A percentile compares a stretch with the other conserved stretches of the same genome.
phyloP scores from a whole-genome alignment of 2,797 vertebrate species.

The Leptodactylus fallax region DNA sequence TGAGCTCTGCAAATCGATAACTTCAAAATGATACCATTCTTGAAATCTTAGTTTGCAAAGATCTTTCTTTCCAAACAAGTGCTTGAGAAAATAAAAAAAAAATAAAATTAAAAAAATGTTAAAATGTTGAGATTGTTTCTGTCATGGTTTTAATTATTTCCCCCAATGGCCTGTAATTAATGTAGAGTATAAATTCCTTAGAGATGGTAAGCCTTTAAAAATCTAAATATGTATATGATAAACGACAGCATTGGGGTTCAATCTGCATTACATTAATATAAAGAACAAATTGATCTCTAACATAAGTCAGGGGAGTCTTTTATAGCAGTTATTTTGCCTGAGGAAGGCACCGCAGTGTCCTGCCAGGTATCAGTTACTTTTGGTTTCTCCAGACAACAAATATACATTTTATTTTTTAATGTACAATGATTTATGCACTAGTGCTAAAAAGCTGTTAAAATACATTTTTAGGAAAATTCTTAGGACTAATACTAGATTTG shows the following conservation, averaged over 20 bases:
- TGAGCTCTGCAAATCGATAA: slow-evolving; percentile 23
- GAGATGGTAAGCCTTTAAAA: slow-evolving; percentile 20
- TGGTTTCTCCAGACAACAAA: slow-evolving; percentile 22
- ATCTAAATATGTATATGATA: slow-evolving; percentile 47
- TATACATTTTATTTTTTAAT: neutral
- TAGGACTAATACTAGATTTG: neutral
- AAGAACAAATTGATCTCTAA: slow-evolving; percentile 44
- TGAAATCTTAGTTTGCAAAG: neutral
- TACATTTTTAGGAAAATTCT: neutral
- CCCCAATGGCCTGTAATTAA: slow-evolving; percentile 13
- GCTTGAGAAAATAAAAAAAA: neutral
- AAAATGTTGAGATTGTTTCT: neutral
- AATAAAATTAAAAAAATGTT: neutral
- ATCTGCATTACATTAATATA: slow-evolving; percentile 39
- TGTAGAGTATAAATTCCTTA: slow-evolving; percentile 6
- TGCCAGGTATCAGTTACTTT: slow-evolving; percentile 34
- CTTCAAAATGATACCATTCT: neutral
- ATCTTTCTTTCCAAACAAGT: slow-evolving; percentile 30
- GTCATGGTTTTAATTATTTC: slow-evolving; percentile 42
- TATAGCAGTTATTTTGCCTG: neutral
- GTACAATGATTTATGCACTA: slow-evolving; percentile 26
- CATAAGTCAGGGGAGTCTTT: slow-evolving; percentile 22
- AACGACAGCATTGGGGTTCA: slow-evolving; percentile 16
- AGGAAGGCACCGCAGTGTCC: slow-evolving; percentile 30
- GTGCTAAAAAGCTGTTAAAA: neutral